These are phyloP conservation scores for Tholera decimalis DNA, from an alignment of 2,888 invertebrate species.

Conservation along the genomic window DNA sequence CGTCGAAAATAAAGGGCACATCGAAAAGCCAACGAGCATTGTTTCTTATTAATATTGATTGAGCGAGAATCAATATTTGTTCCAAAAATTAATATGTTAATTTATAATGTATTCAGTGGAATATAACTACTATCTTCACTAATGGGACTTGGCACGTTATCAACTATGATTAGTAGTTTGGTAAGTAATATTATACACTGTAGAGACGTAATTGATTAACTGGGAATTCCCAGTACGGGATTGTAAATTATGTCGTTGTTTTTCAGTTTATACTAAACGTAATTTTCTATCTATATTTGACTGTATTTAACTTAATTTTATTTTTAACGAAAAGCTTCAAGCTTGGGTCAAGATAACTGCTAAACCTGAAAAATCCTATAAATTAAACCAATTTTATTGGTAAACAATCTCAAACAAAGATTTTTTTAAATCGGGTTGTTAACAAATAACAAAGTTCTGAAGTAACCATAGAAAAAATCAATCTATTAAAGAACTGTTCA, in stretches of 20 bases:
- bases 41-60: constrained; percentile 33
- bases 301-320: too few relatives aligned
- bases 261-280: background rate
- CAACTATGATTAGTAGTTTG: constrained; percentile 29
- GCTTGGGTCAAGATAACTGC: too few relatives aligned
- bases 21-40: constrained; percentile 11
- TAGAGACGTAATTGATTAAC: constrained; percentile 14
- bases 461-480: too few relatives aligned
- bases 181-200: constrained; percentile 12
- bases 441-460: too few relatives aligned
- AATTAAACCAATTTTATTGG: too few relatives aligned
- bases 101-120: constrained; percentile 20
- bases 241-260: too few relatives aligned
- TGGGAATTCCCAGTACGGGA: background rate
- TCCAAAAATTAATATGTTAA: background rate
- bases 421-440: too few relatives aligned
- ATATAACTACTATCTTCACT: background rate
- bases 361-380: too few relatives aligned
- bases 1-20: constrained; percentile 22
- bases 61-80: constrained; percentile 24
- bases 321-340: too few relatives aligned
- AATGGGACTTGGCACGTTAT: constrained; percentile 34
- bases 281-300: too few relatives aligned
- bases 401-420: too few relatives aligned
- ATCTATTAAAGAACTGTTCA: too few relatives aligned